A percentile compares a stretch with the other conserved stretches of the same genome.
These are phyloP conservation scores for Tholera decimalis DNA, from an alignment of 2,888 invertebrate species.

Conservation along the genomic window DNA sequence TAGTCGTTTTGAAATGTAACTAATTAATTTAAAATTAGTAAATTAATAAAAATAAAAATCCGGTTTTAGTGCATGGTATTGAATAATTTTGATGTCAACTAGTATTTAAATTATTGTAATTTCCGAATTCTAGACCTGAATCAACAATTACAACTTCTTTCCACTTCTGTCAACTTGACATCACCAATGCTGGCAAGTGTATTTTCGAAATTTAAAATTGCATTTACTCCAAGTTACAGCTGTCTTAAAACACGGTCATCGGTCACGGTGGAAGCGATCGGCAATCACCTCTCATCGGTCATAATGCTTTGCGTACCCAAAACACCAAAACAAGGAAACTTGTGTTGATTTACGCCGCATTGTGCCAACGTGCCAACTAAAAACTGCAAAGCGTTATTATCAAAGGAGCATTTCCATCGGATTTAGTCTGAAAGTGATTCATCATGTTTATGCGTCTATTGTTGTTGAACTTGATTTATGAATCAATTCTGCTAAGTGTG, in stretches of 20 bases:
- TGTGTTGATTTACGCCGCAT: conserved; percentile 67
- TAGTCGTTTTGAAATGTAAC: neutral
- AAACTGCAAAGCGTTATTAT: conserved; percentile 37
- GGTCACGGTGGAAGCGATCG: conserved; percentile 51
- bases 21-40: no score
- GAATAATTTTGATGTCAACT: neutral
- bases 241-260: conserved; percentile 32
- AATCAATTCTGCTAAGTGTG: conserved; percentile 24
- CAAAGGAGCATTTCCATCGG: conserved; percentile 23
- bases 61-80: neutral
- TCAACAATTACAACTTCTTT: neutral
- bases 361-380: conserved; percentile 57
- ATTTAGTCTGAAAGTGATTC: conserved; percentile 46
- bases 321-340: conserved; percentile 66
- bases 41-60: neutral
- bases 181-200: conserved; percentile 1
- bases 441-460: conserved; percentile 47
- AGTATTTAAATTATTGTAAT: neutral
- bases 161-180: neutral
- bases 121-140: conserved; percentile 3
- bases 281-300: conserved; percentile 52
- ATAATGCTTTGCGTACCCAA: conserved; percentile 46
- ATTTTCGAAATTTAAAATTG: neutral
- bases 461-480: conserved; percentile 45
- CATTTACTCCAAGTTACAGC: neutral